Evolutionary conservation across 53 echinoderm and acorn worm genomes (phyloP).

Genomic region (Holothuria leucospilota): DNA sequence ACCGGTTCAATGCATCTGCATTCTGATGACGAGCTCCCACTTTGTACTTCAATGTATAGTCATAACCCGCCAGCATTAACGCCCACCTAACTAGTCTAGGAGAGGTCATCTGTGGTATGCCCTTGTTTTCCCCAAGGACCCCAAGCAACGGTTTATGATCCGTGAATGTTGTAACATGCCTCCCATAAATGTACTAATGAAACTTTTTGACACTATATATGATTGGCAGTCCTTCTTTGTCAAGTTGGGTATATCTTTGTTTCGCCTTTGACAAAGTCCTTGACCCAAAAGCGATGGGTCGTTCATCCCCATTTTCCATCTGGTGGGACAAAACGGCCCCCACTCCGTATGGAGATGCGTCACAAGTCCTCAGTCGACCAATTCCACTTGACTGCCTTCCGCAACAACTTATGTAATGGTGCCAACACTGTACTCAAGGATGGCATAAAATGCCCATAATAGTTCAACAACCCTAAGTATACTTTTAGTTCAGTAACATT

Average conservation of each 20-base stretch:
- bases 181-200: conserved; percentile 42
- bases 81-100: background rate
- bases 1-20: conserved; percentile 1
- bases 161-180: conserved; percentile 38
- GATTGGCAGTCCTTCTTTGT: conserved; percentile 58
- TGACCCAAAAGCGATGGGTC: conserved; percentile 54
- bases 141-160: conserved; percentile 58
- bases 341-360: conserved; percentile 68
- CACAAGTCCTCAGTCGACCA: conserved; percentile 57
- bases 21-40: conserved; percentile 51
- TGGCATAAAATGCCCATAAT: conserved; percentile 67
- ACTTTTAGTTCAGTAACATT: conserved; percentile 54
- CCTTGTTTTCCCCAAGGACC: conserved; percentile 24
- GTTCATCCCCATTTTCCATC: conserved; percentile 46
- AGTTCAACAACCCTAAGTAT: conserved; percentile 70
- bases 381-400: conserved; percentile 44
- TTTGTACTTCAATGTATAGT: conserved; percentile 48
- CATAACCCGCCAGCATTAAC: conserved; percentile 55
- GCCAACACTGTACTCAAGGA: conserved; percentile 43
- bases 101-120: conserved; percentile 11
- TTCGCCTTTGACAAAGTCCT: conserved; percentile 40
- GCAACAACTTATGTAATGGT: conserved; percentile 62
- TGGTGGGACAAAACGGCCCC: conserved; percentile 64
- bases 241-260: conserved; percentile 36
- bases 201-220: conserved; percentile 50